These are phyloP conservation scores for Diorhabda sublineata DNA, from an alignment of 1,140 invertebrate species.

Conservation along the genomic window DNA sequence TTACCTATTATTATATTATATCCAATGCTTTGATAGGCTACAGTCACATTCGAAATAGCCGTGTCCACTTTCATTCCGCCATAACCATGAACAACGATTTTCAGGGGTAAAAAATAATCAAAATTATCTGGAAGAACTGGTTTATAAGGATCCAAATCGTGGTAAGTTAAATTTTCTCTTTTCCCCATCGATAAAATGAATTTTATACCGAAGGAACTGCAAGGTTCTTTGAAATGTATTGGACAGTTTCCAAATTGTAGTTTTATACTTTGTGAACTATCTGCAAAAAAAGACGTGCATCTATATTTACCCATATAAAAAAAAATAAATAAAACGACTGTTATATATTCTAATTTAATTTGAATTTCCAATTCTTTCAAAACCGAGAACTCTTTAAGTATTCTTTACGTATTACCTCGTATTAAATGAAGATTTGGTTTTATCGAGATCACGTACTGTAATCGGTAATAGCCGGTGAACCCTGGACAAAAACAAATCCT, in stretches of 20 bases:
- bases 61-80: constrained; percentile 38
- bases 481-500: too few relatives aligned
- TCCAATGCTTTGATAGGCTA: constrained; percentile 36
- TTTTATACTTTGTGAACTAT: background rate
- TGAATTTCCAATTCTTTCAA: too few relatives aligned
- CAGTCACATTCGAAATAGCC: constrained; percentile 34
- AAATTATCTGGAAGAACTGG: constrained; percentile 29
- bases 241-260: constrained; percentile 36
- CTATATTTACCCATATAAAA: too few relatives aligned
- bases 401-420: too few relatives aligned
- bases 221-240: constrained; percentile 40
- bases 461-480: too few relatives aligned
- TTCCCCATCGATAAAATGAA: constrained; percentile 32
- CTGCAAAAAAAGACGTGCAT: background rate
- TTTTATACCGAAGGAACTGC: constrained; percentile 30
- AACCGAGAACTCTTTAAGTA: too few relatives aligned
- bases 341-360: too few relatives aligned
- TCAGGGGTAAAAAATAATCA: constrained; percentile 27
- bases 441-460: too few relatives aligned
- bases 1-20: constrained; percentile 41
- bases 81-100: constrained; percentile 43
- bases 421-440: too few relatives aligned
- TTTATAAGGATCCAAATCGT: constrained; percentile 33
- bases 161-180: constrained; percentile 13
- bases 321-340: too few relatives aligned